These are phyloP conservation scores for Jacana jacana DNA, from an alignment of 2,113 vertebrate genomes.

Conservation along the genomic window DNA sequence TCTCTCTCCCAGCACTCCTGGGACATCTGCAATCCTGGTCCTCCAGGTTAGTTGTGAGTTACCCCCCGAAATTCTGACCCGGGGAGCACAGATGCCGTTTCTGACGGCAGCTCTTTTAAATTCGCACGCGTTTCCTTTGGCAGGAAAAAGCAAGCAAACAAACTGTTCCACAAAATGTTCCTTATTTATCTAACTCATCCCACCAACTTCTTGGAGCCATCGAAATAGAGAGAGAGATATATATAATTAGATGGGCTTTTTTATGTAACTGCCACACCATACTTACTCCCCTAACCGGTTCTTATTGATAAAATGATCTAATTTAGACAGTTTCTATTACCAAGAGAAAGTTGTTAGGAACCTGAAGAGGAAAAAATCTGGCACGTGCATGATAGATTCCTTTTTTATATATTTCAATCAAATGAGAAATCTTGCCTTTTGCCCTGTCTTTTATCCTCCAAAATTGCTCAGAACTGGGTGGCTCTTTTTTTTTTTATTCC, in stretches of 20 bases:
- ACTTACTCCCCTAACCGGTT: neutral
- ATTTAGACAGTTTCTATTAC: neutral
- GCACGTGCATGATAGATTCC: neutral
- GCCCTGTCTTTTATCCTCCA: neutral
- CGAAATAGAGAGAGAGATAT: slow-evolving; percentile 46
- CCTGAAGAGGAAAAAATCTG: neutral
- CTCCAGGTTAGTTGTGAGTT: neutral
- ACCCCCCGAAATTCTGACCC: neutral
- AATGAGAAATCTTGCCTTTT: neutral
- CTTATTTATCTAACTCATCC: slow-evolving; percentile 41
- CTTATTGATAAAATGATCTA: slow-evolving; percentile 12
- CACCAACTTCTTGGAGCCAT: slow-evolving; percentile 15
- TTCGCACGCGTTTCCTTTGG: neutral
- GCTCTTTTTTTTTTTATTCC: neutral
- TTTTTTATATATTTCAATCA: neutral
- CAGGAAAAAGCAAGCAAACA: neutral
- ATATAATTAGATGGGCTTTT: slow-evolving; percentile 52
- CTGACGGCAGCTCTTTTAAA: neutral
- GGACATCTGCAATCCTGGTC: neutral
- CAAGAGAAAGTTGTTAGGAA: neutral
- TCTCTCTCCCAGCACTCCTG: neutral
- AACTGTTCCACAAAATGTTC: slow-evolving; percentile 37
- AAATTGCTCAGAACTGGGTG: neutral
- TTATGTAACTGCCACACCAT: slow-evolving; percentile 43
- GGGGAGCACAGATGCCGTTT: neutral